Base-by-base conservation (phyloP, 2,888 invertebrate species). In the Lithophane socia region DNA sequence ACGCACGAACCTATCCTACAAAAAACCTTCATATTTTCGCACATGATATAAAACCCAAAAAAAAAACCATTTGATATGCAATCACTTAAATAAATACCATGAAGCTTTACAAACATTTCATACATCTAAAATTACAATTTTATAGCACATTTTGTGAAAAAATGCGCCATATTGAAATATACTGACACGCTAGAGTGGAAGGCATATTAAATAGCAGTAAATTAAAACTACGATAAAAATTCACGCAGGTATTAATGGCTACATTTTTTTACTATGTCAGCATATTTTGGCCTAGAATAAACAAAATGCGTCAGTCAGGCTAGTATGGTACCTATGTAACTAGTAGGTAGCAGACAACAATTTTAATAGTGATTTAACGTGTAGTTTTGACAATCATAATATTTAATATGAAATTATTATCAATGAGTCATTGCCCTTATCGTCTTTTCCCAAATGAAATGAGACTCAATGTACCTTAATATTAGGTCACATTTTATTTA, bases 71-170 rank as follows among this genome's bases (percentile, higher is more conserved):
- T 76, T 69, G 13, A 47, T 54, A 58, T 24, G 24, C 71, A 64
- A 77, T 72, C 71, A 83, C 52, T 71, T 77, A 64, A 49, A 60
- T 68, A 77, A 77, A 81, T 58, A 82, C 52, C 56, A 70, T 47
- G 61, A 29, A 47, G 69, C 29, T 70, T n/a, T n/a, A 5, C 18
- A 75, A 70, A 75, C 18, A 79, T 71, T 82, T 67, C 3, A 16
- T 54, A 37, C 70, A 13, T 66, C 3, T 54, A 66, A 82, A 76
- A 69, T 69, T 69, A 29, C 18, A 79, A 56, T 68, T 74, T 83
- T 56, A 49, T 2, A 42, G 24, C 21, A 60, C 4, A 54, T 70
- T 70, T 83, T 71, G 7, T 60, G 9, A 12, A 56, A 63, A 77
- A 52, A 58, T 56, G 18, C 65, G 16, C 56, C 44, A 37, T 56